Percentiles rank a stretch among this genome's conserved stretches.
phyloP scores from a whole-genome alignment of 1,140 invertebrate genomes.

The Pteromalus puparum region DNA sequence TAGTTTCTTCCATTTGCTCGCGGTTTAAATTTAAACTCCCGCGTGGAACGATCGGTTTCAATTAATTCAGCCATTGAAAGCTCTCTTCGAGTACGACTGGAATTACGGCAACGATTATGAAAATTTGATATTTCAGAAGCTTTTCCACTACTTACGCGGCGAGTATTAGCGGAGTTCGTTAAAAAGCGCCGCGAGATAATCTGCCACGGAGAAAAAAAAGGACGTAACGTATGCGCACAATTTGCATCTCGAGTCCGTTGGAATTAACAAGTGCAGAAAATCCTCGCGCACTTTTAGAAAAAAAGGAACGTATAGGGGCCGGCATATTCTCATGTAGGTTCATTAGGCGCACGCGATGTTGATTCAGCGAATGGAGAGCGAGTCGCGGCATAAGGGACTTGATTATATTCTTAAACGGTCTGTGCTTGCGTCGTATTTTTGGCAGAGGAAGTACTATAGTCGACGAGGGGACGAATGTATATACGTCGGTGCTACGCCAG shows the following conservation, averaged over 20 bases:
- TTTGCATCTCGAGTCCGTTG: not conserved
- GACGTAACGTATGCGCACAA: not conserved
- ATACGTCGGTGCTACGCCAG: not conserved
- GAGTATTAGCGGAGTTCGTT: no score
- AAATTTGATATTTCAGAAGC: no score
- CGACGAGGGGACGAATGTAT: not conserved
- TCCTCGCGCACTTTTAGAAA: not conserved
- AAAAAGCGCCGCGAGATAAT: no score
- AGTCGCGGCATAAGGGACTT: not conserved
- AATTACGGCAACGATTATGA: no score
- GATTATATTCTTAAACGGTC: constrained; percentile 43
- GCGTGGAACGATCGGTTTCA: no score
- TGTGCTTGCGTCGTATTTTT: constrained; percentile 39
- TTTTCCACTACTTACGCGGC: no score
- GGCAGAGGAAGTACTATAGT: constrained; percentile 15
- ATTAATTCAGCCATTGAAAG: no score
- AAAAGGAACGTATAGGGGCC: not conserved
- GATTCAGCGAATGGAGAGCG: constrained; percentile 30
- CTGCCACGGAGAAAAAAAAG: no score
- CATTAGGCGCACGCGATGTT: constrained; percentile 33
- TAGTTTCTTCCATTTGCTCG: not conserved
- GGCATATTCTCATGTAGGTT: not conserved
- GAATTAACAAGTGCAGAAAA: constrained; percentile 1
- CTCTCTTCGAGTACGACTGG: no score
- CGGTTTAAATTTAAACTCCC: no score